Percentiles rank a stretch among this genome's conserved stretches.
phyloP scores from a whole-genome alignment of 2,113 vertebrate genomes.

The Fulica atra region DNA sequence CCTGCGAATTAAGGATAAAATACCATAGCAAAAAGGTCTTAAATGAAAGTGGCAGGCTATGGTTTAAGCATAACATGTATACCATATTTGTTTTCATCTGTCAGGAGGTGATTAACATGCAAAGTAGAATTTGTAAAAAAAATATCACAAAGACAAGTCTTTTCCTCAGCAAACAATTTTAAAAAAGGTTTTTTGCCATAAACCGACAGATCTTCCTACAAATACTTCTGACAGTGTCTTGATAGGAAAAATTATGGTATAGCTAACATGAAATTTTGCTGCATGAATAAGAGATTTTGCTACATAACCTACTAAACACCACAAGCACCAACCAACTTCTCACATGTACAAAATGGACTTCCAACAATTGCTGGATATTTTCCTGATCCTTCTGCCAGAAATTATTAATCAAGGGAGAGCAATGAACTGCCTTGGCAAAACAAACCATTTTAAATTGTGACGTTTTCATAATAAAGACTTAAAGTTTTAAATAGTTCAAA shows the following conservation, averaged over 20 bases:
- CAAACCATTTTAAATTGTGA: not conserved
- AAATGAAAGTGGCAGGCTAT: not conserved
- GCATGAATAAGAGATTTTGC: not conserved
- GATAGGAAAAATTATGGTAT: not conserved
- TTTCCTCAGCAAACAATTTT: not conserved
- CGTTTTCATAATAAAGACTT: not conserved
- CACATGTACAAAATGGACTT: not conserved
- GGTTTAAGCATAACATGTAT: not conserved
- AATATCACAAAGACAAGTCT: not conserved
- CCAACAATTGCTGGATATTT: not conserved
- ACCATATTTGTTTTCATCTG: not conserved
- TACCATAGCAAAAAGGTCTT: not conserved
- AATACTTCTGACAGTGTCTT: not conserved
- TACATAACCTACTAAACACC: not conserved
- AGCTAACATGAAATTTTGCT: not conserved
- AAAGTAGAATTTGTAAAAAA: not conserved
- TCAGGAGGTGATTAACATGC: not conserved
- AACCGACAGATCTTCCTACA: not conserved
- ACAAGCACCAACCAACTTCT: not conserved
- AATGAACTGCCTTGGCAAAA: not conserved
- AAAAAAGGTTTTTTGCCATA: not conserved
- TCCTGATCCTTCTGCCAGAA: fast-evolving
- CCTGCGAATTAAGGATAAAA: not conserved
- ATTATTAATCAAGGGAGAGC: not conserved
- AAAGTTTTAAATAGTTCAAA: not conserved